Evolutionary conservation across 1,140 invertebrate genomes (phyloP), one percentile per base, ranked within the genome.

Genomic region (Drosophila paulistorum): DNA sequence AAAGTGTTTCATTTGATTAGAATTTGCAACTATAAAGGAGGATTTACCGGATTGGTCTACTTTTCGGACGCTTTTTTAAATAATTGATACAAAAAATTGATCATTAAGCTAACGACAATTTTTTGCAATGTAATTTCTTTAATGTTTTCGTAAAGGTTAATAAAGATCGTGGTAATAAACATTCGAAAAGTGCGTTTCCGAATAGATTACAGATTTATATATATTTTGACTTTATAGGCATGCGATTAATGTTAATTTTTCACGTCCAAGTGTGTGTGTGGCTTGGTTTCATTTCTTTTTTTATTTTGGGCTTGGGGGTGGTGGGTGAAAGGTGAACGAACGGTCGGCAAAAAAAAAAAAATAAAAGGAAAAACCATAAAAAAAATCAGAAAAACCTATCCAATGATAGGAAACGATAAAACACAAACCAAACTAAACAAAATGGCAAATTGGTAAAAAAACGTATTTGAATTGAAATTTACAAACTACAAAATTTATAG

Each of bases 341-440:
- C 14, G 30, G 51, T 17, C 37, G 37, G 51, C 35, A 20, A 33
- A 64, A 23, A 23, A 33, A 65, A 14, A 66, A 58, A 66, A 62
- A 5, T 39, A 77, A 62, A 60, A 30, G 60, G 68, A 78, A 72
- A 68, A 23, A 30, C 30, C 30, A 30, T 63, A 78, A 78, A 37
- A 37, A 7, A 37, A 37, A 1, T 6, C 10, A 37, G n/a, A 42
- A 42, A 11, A 51, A 20, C 45, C 17, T 23, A 23, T 51, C 60
- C 45, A 78, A 78, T 65, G 30, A 26, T 23, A 68, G 48, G 48
- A 65, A 79, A 51, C 54, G 66, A 77, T 77, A 64, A 77, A 67
- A 77, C 65, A 79, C 73, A 78, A 77, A 74, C 65, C 55, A 79
- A 79, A 79, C 69, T 41, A 79, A 78, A 79, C 75, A 51, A 62